These are phyloP conservation scores for Podotricha telesiphe DNA, from an alignment of 2,888 invertebrate genomes.

Conservation along the genomic window DNA sequence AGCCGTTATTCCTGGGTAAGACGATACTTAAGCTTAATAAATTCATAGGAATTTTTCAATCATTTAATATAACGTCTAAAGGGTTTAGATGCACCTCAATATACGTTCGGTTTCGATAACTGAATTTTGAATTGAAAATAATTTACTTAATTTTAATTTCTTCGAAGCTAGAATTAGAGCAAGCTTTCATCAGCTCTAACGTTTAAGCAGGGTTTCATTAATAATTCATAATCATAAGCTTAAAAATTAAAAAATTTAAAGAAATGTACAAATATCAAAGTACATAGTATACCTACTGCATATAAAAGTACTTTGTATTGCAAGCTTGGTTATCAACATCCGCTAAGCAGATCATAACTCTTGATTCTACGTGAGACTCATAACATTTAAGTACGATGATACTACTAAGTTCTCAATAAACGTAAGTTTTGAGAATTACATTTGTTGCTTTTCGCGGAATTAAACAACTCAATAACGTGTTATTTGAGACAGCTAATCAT, in stretches of 20 bases:
- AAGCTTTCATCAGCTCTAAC: too few species aligned
- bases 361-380: constrained; percentile 41
- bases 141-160: too few species aligned
- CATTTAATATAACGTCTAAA: background rate
- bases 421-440: constrained; percentile 2
- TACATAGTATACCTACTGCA: background rate
- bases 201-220: too few species aligned
- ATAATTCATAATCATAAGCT: too few species aligned
- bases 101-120: too few species aligned
- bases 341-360: constrained; percentile 36
- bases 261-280: too few species aligned
- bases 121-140: too few species aligned
- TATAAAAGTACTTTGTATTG: constrained; percentile 37
- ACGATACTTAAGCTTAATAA: constrained; percentile 11
- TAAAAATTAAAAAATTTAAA: too few species aligned
- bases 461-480: background rate
- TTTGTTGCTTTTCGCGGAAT: background rate
- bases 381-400: constrained; percentile 24
- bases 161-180: too few species aligned
- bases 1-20: constrained; percentile 44
- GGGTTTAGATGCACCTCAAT: too few species aligned
- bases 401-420: constrained; percentile 22
- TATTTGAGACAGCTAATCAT: background rate
- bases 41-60: background rate
- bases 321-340: constrained; percentile 39